phyloP scores from a whole-genome alignment of 37 sponge, comb jelly and placozoan genomes.

The Theonella swinhoei region DNA sequence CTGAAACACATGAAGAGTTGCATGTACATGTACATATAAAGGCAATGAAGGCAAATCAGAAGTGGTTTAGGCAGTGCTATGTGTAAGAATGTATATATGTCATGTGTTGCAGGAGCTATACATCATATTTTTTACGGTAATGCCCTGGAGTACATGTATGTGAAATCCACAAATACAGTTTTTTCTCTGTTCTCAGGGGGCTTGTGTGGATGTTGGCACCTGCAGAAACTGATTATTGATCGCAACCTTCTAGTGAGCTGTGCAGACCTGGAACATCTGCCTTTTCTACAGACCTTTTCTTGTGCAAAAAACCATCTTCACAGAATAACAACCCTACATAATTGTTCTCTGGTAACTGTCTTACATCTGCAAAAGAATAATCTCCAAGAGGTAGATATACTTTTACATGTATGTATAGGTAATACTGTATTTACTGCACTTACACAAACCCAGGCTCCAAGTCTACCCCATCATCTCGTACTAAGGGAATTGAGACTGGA shows the following conservation, averaged over 20 bases:
- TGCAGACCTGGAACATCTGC: slow-evolving; percentile 36
- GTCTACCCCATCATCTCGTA: slow-evolving; percentile 46
- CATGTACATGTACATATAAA: no score
- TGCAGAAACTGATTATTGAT: background rate
- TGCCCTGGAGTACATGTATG: no score
- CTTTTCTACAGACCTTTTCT: slow-evolving; percentile 29
- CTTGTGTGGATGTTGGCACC: background rate
- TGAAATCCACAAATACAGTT: no score
- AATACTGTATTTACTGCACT: background rate
- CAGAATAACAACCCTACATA: background rate
- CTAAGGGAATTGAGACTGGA: slow-evolving; percentile 57
- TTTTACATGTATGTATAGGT: background rate
- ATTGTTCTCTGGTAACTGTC: background rate
- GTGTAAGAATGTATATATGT: no score
- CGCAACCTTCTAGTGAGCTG: background rate
- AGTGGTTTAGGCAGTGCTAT: no score
- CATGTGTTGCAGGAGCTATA: no score
- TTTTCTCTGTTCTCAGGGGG: background rate
- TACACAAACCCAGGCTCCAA: slow-evolving; percentile 23
- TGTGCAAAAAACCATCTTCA: slow-evolving; percentile 68
- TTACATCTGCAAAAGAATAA: background rate
- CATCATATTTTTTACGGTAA: no score
- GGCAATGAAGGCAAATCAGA: no score
- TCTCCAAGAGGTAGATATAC: background rate
- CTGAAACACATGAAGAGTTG: no score